Percentiles rank a stretch among this genome's conserved stretches.
Evolutionary conservation across 2,888 invertebrate genomes (phyloP).

Genomic region (Frankliniella intonsa): DNA sequence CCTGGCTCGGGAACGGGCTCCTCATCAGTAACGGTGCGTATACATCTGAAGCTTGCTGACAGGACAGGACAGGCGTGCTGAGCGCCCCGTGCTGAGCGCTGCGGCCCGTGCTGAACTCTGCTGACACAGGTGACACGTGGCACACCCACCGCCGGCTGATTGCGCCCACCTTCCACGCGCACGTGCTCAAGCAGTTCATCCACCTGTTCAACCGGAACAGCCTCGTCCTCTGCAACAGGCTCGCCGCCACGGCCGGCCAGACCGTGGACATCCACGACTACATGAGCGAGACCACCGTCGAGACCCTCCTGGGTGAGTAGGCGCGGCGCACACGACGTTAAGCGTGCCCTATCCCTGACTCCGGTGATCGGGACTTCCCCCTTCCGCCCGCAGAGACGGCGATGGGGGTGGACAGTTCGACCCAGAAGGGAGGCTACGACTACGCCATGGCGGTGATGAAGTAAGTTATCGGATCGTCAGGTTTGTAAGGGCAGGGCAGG

Average conservation of each 20-base stretch:
- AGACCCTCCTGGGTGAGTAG: constrained; percentile 40
- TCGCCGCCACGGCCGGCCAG: constrained; percentile 33
- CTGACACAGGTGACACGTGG: constrained; percentile 70
- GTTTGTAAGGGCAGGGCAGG: not conserved
- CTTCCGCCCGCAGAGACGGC: constrained; percentile 63
- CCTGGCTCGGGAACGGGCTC: constrained; percentile 47
- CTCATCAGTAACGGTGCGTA: constrained; percentile 45
- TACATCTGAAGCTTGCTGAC: too few relatives aligned
- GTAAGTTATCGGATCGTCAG: constrained; percentile 41
- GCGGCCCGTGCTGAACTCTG: not conserved
- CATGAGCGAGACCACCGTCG: constrained; percentile 43
- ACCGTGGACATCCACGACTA: constrained; percentile 42
- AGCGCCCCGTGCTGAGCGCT: not conserved
- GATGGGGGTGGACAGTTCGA: constrained; percentile 80
- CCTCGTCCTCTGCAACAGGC: constrained; percentile 51
- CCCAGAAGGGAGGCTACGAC: constrained; percentile 73
- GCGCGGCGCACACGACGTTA: not conserved
- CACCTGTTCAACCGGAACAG: constrained; percentile 81
- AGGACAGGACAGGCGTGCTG: not conserved
- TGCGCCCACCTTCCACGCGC: constrained; percentile 82
- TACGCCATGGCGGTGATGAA: constrained; percentile 87
- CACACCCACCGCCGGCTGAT: constrained; percentile 78
- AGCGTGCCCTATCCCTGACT: not conserved
- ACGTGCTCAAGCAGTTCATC: constrained; percentile 80
- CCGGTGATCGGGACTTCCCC: not conserved